phyloP scores from a whole-genome alignment of 2,113 vertebrate genomes.

The Bungarus multicinctus region DNA sequence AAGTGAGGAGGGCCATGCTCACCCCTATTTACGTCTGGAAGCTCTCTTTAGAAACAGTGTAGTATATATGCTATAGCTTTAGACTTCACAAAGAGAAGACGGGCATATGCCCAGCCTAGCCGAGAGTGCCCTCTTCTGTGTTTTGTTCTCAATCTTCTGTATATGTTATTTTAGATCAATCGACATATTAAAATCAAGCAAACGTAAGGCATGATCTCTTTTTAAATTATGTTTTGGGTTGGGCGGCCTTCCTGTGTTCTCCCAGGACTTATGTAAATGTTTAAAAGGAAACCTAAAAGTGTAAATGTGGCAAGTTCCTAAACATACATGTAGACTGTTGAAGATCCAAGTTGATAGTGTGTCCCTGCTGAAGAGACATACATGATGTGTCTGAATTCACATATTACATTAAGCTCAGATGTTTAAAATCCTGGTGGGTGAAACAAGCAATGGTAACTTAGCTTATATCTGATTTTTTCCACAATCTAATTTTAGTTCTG shows the following conservation, averaged over 20 bases:
- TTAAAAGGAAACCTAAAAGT: fast-evolving
- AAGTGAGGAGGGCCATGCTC: not conserved
- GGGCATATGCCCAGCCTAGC: conserved; percentile 39
- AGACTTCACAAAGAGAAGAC: conserved; percentile 17
- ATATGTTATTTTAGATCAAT: conserved; percentile 25
- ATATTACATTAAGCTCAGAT: not conserved
- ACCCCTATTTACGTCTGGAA: conserved; percentile 23
- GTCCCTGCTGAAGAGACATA: no score
- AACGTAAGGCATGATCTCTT: not conserved
- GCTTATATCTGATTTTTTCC: not conserved
- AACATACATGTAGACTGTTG: not conserved
- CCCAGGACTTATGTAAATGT: not conserved
- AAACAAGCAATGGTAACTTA: not conserved
- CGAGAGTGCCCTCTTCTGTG: conserved; percentile 65
- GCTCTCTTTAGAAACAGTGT: conserved; percentile 40
- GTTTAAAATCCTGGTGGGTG: not conserved
- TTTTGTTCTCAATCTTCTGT: conserved; percentile 32
- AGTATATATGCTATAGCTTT: conserved; percentile 25
- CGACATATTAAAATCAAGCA: not conserved
- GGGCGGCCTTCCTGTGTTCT: not conserved
- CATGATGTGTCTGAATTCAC: not conserved
- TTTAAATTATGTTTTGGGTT: not conserved
- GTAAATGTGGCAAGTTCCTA: fast-evolving
- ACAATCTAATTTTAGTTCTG: not conserved
- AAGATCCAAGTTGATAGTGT: not conserved